Evolutionary conservation across 2,113 vertebrate genomes (phyloP).

Genomic region (Pipa parva): DNA sequence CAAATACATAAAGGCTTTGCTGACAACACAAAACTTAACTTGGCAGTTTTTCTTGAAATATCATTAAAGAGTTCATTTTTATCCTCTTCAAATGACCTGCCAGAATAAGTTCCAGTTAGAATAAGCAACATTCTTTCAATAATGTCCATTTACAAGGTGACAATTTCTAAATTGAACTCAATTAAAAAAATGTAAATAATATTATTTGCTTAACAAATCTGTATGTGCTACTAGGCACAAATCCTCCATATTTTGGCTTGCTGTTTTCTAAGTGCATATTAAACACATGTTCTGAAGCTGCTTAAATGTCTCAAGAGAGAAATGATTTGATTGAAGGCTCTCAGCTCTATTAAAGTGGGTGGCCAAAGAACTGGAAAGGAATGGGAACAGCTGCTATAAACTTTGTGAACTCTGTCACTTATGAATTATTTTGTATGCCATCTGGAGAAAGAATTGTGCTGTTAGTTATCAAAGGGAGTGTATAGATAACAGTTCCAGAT

Average conservation of each 20-base stretch:
- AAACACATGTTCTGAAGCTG: constrained; percentile 58
- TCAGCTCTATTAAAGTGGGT: constrained; percentile 60
- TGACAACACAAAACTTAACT: neutral
- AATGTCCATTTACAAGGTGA: neutral
- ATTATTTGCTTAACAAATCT: constrained; percentile 1
- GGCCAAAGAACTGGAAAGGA: constrained; percentile 63
- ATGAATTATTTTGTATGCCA: constrained; percentile 85
- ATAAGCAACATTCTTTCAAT: neutral
- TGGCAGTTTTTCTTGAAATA: neutral
- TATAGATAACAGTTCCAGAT: constrained; percentile 35
- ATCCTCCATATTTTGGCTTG: constrained; percentile 50
- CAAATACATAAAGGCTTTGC: neutral
- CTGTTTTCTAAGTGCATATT: constrained; percentile 49
- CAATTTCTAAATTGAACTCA: neutral
- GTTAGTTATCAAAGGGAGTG: constrained; percentile 46
- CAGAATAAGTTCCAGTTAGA: neutral
- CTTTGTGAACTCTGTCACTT: constrained; percentile 81
- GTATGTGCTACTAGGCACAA: constrained; percentile 27
- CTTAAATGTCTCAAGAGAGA: constrained; percentile 53
- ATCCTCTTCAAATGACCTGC: neutral
- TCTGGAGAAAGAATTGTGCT: constrained; percentile 71
- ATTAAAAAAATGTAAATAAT: neutral
- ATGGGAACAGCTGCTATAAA: constrained; percentile 77
- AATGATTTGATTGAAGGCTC: constrained; percentile 58
- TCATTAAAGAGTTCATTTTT: neutral